Base-by-base conservation (phyloP, 2,888 invertebrate species). In the Salpingus planirostris region DNA sequence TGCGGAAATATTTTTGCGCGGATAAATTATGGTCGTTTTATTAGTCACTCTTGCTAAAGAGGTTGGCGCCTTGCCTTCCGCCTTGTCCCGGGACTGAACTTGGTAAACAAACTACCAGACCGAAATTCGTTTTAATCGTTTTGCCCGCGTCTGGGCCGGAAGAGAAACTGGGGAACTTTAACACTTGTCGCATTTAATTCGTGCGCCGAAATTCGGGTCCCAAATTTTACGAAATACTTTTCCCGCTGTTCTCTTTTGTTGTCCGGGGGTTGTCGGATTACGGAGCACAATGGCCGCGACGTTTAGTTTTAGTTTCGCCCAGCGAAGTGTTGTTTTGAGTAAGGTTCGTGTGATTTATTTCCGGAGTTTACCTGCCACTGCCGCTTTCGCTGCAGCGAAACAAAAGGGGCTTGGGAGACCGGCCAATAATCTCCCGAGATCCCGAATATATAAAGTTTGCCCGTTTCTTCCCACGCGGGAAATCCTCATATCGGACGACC, bases 71-170 rank as follows among this genome's bases (percentile, higher is more conserved):
- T 36, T 33, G 42, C 42, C 43, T 21, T n/a, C n/a, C n/a, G n/a
- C n/a, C n/a, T n/a, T n/a, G n/a, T n/a, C n/a, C n/a, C n/a, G 33
- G 29, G 34, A 45, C 40, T 41, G 37, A 45, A 40, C 40, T 38
- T 38, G 31, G 42, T 41, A 40, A 42, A 47, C 42, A 47, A 47
- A 47, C 42, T 44, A 33, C 42, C 38, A 44, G n/a, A 45, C 38
- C 41, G 40, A 39, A 45, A 45, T 47, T 47, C 45, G 47, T 47
- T 45, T 39, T 39, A 38, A n/a, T n/a, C n/a, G n/a, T n/a, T n/a
- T n/a, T n/a, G n/a, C n/a, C n/a, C n/a, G n/a, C n/a, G n/a, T n/a
- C n/a, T n/a, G n/a, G n/a, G n/a, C n/a, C n/a, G n/a, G n/a, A n/a
- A n/a, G 30, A 39, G 38, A 44, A 45, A 45, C 45, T 44, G 44